Evolutionary conservation across 1,140 invertebrate genomes (phyloP).

Genomic region (Mizuhopecten yessoensis): DNA sequence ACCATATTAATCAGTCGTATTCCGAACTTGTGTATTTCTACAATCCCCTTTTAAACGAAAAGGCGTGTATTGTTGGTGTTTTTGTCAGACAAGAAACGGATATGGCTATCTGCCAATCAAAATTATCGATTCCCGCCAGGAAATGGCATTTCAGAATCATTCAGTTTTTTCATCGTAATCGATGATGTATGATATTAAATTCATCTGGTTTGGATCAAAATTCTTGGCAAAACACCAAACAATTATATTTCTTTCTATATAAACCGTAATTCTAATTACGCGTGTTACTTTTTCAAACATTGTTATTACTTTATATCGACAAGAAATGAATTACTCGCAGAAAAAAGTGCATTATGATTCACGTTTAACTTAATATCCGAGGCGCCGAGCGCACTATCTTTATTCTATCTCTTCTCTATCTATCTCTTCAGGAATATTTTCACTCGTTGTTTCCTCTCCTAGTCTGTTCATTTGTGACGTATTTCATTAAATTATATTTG

Average conservation of each 20-base stretch:
- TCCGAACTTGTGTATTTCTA: neutral
- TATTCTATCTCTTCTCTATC: too few species aligned
- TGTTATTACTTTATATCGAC: neutral
- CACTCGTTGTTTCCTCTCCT: too few species aligned
- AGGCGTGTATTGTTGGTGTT: conserved; percentile 15
- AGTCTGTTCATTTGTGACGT: too few species aligned
- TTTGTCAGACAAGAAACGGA: neutral
- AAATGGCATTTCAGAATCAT: conserved; percentile 13
- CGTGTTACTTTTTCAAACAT: neutral
- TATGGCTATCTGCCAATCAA: conserved; percentile 28
- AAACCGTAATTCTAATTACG: neutral
- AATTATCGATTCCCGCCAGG: neutral
- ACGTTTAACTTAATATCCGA: too few species aligned
- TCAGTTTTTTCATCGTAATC: neutral
- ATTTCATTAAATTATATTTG: too few species aligned
- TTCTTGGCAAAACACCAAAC: neutral
- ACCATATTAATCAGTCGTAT: neutral
- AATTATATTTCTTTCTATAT: neutral
- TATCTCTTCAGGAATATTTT: too few species aligned
- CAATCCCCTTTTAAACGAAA: neutral
- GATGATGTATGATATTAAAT: conserved; percentile 10
- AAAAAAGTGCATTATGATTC: too few species aligned
- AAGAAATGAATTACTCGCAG: too few species aligned
- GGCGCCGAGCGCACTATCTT: too few species aligned
- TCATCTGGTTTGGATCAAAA: conserved; percentile 9